Conservation (phyloP, 2,797 vertebrate species). For the Danio jaintianensis region DNA sequence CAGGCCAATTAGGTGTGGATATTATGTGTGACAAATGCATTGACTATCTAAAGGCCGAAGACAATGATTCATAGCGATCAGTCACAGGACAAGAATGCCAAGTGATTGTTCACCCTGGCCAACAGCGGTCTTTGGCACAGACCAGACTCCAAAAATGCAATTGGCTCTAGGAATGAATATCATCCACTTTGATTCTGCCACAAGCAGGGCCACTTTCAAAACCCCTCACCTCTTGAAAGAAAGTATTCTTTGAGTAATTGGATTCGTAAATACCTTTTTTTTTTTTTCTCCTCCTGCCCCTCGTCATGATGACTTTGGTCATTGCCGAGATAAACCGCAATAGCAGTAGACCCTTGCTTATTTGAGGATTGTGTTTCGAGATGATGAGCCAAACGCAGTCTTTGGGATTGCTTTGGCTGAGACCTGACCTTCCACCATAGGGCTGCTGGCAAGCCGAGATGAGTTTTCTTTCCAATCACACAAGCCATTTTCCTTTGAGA, state of each 20-base stretch:
- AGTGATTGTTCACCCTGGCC: background rate
- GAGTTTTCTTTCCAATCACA: slow-evolving; percentile 56
- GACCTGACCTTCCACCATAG: slow-evolving; percentile 55
- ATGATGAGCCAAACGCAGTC: slow-evolving; percentile 56
- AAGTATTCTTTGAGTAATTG: slow-evolving; percentile 43
- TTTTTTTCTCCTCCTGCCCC: slow-evolving; percentile 7
- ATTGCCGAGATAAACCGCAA: slow-evolving; percentile 55
- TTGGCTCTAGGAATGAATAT: slow-evolving; percentile 43
- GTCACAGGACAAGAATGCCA: slow-evolving; percentile 25
- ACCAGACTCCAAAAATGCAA: slow-evolving; percentile 29
- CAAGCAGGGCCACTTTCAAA: slow-evolving; percentile 25
- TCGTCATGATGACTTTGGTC: slow-evolving; percentile 58
- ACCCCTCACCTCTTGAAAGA: slow-evolving; percentile 20
- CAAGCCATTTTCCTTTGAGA: slow-evolving; percentile 59
- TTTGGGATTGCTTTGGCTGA: slow-evolving; percentile 61
- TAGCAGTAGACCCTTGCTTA: slow-evolving; percentile 39
- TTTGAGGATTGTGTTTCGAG: slow-evolving; percentile 45
- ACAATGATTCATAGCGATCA: slow-evolving; percentile 27
- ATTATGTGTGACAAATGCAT: slow-evolving; percentile 21
- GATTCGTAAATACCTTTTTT: slow-evolving; percentile 50
- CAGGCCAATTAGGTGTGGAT: slow-evolving; percentile 23
- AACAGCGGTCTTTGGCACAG: background rate
- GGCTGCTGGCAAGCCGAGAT: slow-evolving; percentile 49
- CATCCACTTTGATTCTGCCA: slow-evolving; percentile 37
- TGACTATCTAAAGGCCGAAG: slow-evolving; percentile 14